A percentile compares a stretch with the other conserved stretches of the same genome.
phyloP scores from a whole-genome alignment of 2,113 vertebrate species.

The Cromileptes altivelis region DNA sequence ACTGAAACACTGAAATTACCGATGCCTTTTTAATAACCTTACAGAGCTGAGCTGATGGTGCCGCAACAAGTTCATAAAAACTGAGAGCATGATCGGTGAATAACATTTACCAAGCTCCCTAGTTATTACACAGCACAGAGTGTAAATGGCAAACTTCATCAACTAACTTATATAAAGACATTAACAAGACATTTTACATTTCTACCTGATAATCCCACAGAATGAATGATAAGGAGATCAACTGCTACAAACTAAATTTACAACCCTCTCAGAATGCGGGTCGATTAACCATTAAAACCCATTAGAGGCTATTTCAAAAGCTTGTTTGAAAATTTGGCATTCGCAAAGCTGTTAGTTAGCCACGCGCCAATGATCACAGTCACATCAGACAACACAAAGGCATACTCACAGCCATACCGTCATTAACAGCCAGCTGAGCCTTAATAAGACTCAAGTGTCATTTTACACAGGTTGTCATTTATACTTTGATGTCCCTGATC shows the following conservation, averaged over 20 bases:
- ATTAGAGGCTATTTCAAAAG: conserved; percentile 55
- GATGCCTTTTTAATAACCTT: conserved; percentile 34
- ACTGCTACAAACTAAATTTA: neutral
- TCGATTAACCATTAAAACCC: conserved; percentile 63
- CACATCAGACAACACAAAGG: conserved; percentile 60
- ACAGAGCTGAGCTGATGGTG: conserved; percentile 14
- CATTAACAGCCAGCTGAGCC: conserved; percentile 64
- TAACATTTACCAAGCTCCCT: neutral
- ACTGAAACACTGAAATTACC: conserved; percentile 27
- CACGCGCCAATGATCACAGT: conserved; percentile 55
- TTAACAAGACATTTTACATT: neutral
- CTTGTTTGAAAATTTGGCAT: conserved; percentile 52
- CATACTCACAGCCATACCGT: conserved; percentile 49
- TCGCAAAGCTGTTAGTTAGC: conserved; percentile 57
- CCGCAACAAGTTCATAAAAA: conserved; percentile 11
- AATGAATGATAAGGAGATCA: conserved; percentile 1
- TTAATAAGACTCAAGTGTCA: conserved; percentile 59
- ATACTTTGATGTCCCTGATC: conserved; percentile 32
- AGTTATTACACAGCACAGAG: neutral
- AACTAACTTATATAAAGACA: neutral
- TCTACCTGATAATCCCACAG: neutral
- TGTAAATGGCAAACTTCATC: neutral
- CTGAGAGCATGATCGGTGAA: conserved; percentile 11
- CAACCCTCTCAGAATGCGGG: conserved; percentile 17
- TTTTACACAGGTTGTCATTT: conserved; percentile 59